Evolutionary conservation across 1,140 invertebrate genomes (phyloP).

Genomic region (Andricus grossulariae): DNA sequence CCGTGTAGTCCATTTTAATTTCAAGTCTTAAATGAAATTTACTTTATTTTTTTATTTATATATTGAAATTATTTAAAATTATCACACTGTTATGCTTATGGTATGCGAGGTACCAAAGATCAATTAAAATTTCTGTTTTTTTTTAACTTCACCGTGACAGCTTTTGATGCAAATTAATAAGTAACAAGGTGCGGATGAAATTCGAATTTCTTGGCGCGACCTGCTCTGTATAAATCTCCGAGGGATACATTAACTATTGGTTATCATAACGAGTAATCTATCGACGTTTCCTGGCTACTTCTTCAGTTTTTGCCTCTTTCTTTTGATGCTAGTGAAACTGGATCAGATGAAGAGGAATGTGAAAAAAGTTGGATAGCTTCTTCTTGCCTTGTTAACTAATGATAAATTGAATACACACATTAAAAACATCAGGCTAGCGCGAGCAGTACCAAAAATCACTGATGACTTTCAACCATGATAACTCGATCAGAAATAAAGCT

Average conservation of each 20-base stretch:
- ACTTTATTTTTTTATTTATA: no score
- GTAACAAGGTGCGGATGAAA: background rate
- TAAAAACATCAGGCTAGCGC: conserved; percentile 4
- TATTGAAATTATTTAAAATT: no score
- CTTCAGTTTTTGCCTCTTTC: background rate
- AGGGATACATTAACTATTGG: conserved; percentile 65
- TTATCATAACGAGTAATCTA: conserved; percentile 68
- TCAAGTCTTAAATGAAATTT: no score
- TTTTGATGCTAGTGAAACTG: background rate
- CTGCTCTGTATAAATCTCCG: conserved; percentile 28
- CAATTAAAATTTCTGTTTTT: no score
- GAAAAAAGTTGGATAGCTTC: background rate
- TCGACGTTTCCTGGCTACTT: conserved; percentile 44
- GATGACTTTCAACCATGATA: no score
- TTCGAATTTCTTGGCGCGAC: background rate
- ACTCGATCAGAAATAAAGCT: no score
- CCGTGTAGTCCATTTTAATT: no score
- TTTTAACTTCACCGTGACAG: no score
- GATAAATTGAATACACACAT: background rate
- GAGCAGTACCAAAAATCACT: no score
- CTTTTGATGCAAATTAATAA: no score
- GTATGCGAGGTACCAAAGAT: no score
- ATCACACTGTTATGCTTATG: no score
- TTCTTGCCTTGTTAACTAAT: background rate
- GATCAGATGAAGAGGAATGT: conserved; percentile 9